These are phyloP conservation scores for Thymallus thymallus DNA, from an alignment of 2,113 vertebrate species.

Conservation along the genomic window DNA sequence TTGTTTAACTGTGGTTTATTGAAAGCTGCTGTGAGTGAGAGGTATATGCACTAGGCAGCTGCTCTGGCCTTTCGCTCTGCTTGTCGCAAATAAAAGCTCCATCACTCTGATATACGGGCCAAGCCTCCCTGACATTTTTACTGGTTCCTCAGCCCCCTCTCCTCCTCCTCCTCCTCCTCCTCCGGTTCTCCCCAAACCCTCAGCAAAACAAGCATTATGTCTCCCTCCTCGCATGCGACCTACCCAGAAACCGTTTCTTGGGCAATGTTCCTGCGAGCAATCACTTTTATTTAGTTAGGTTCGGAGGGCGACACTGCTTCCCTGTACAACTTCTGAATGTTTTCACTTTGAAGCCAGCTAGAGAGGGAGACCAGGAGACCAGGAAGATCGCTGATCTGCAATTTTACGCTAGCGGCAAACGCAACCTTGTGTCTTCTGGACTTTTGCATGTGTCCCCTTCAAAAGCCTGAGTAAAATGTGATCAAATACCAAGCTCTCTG, in stretches of 20 bases:
- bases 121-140: conserved; percentile 70
- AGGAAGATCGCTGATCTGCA: conserved; percentile 18
- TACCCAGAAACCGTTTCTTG: not conserved
- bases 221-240: conserved; percentile 3
- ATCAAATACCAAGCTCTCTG: not conserved
- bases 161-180: too few relatives aligned
- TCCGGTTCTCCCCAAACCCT: too few relatives aligned
- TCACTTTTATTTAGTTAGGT: conserved; percentile 56
- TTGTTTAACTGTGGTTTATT: conserved; percentile 26
- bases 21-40: conserved; percentile 36
- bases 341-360: conserved; percentile 52
- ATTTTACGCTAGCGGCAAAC: too few relatives aligned
- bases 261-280: conserved; percentile 13
- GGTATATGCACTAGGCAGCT: not conserved
- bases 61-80: conserved; percentile 23
- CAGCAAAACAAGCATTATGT: conserved; percentile 25
- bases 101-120: conserved; percentile 61
- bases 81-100: conserved; percentile 58
- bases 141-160: conserved; percentile 43
- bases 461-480: conserved; percentile 19
- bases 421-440: too few relatives aligned
- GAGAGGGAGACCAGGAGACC: conserved; percentile 6
- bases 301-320: conserved; percentile 36
- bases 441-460: conserved; percentile 5
- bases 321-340: conserved; percentile 21